Percentiles rank a stretch among this genome's conserved stretches.
phyloP scores from a whole-genome alignment of 2,113 vertebrate species.

The Peromyscus californicus region DNA sequence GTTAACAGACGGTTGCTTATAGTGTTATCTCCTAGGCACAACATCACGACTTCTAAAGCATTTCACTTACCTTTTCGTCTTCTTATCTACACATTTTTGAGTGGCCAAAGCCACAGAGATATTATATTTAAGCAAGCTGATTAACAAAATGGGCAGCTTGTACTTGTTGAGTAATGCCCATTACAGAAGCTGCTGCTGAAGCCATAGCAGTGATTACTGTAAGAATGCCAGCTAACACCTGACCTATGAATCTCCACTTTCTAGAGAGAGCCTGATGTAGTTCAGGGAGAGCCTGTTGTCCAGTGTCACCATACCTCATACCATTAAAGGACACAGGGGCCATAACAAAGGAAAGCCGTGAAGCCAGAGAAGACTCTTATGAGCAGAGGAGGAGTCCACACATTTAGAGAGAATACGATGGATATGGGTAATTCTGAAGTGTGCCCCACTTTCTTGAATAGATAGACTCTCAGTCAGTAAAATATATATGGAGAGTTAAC shows the following conservation, averaged over 20 bases:
- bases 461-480: background rate
- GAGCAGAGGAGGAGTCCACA: background rate
- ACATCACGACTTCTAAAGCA: background rate
- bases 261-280: background rate
- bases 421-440: background rate
- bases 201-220: background rate
- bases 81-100: background rate
- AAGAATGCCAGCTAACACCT: background rate
- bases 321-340: background rate
- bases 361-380: background rate
- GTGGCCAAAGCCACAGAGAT: background rate
- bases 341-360: background rate
- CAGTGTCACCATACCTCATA: background rate
- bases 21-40: background rate
- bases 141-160: background rate
- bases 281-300: background rate
- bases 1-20: background rate
- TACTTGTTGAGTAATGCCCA: background rate
- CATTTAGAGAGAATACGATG: background rate
- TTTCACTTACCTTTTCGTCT: background rate
- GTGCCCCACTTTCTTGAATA: background rate
- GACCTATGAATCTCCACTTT: background rate
- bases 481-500: background rate
- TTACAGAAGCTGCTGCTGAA: background rate
- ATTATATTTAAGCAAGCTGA: background rate